A percentile compares a stretch with the other conserved stretches of the same genome.
These are phyloP conservation scores for Poeciliopsis turneri DNA, from an alignment of 2,797 vertebrate genomes.

Conservation along the genomic window DNA sequence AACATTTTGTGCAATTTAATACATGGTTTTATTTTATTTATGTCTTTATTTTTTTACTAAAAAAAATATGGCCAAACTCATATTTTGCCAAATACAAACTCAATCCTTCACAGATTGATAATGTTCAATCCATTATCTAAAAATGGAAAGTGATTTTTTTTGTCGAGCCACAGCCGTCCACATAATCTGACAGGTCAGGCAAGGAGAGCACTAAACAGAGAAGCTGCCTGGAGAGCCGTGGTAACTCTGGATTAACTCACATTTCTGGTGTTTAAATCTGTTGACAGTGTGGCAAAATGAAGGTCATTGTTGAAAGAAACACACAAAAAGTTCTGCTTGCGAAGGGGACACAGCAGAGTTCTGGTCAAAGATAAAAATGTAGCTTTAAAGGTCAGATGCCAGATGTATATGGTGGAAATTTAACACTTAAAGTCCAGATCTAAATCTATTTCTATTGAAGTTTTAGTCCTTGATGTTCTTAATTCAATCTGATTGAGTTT, in stretches of 20 bases:
- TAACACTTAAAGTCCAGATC: neutral
- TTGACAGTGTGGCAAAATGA: neutral
- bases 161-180: neutral
- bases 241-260: neutral
- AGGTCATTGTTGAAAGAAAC: neutral
- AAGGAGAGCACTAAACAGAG: neutral
- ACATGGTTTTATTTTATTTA: neutral
- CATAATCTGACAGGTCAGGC: conserved; percentile 2
- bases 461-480: neutral
- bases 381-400: neutral
- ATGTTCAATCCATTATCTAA: neutral
- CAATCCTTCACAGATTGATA: too few species aligned
- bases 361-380: neutral
- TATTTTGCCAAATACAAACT: too few species aligned
- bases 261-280: neutral
- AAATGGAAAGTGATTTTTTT: neutral
- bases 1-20: neutral
- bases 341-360: neutral
- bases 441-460: neutral
- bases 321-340: neutral
- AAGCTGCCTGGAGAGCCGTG: neutral
- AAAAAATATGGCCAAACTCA: neutral
- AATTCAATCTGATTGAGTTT: neutral
- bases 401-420: neutral
- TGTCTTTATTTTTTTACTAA: neutral